Evolutionary conservation across 1,140 invertebrate species (phyloP).

Genomic region (Drosophila athabasca): DNA sequence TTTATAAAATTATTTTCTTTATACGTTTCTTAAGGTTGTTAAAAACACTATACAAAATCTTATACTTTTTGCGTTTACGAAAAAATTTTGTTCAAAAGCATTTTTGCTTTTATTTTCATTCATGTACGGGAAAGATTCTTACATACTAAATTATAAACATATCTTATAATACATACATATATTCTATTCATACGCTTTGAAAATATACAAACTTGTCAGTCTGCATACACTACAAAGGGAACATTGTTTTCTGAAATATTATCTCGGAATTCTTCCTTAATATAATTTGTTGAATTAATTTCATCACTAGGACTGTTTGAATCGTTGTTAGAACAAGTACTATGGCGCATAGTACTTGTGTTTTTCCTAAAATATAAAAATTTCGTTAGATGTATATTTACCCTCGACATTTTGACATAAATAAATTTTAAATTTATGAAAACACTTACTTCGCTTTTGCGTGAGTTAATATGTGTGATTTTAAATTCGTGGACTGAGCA

Average conservation of each 20-base stretch:
- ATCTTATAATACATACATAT: too few species aligned
- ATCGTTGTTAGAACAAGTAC: slow-evolving; percentile 43
- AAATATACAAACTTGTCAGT: slow-evolving; percentile 36
- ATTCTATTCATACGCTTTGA: too few species aligned
- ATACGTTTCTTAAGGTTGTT: too few species aligned
- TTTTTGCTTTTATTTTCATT: too few species aligned
- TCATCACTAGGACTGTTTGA: slow-evolving; percentile 54
- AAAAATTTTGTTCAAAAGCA: too few species aligned
- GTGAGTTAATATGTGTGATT: slow-evolving; percentile 99
- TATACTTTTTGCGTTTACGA: too few species aligned
- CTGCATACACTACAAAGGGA: slow-evolving; percentile 72
- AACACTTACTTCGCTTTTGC: slow-evolving; percentile 94
- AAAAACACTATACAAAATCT: too few species aligned
- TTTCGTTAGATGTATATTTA: not conserved
- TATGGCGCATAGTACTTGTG: slow-evolving; percentile 45
- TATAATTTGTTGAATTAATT: slow-evolving; percentile 53
- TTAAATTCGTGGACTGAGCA: slow-evolving; percentile 98
- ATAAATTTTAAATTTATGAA: not conserved
- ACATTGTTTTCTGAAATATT: slow-evolving; percentile 47
- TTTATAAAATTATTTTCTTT: too few species aligned
- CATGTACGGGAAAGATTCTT: too few species aligned
- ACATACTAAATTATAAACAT: too few species aligned
- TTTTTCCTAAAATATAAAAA: slow-evolving; percentile 56
- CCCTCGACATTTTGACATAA: not conserved
- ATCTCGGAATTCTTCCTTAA: slow-evolving; percentile 81